A percentile compares a stretch with the other conserved stretches of the same genome.
Evolutionary conservation across 1,140 invertebrate genomes (phyloP).

Genomic region (Trachelipus rathkii): DNA sequence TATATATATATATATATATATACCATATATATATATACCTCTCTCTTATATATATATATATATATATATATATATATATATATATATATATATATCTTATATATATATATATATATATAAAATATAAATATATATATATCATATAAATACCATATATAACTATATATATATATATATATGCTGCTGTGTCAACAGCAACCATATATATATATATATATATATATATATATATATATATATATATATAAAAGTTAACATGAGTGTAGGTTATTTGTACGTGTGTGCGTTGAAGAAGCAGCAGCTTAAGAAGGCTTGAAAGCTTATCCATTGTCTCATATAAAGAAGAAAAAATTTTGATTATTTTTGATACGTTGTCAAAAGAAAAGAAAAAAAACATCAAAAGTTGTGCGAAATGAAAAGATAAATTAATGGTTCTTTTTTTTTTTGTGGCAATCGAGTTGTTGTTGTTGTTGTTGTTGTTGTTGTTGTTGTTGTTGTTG

Average conservation of each 20-base stretch:
- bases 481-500: too few species aligned
- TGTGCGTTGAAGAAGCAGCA: too few species aligned
- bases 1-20: too few species aligned
- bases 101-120: not conserved
- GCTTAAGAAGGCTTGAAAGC: not conserved
- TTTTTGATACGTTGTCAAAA: not conserved
- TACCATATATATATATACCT: too few species aligned
- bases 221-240: not conserved
- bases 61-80: conserved; percentile 6
- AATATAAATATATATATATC: not conserved
- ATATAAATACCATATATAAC: too few species aligned
- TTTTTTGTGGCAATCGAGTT: too few species aligned
- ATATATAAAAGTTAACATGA: too few species aligned
- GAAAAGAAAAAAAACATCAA: not conserved
- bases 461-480: too few species aligned
- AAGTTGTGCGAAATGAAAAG: not conserved
- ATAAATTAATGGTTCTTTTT: too few species aligned
- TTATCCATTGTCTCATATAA: not conserved
- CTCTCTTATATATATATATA: too few species aligned
- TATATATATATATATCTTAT: not conserved
- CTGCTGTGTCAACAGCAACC: too few species aligned
- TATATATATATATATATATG: conserved; percentile 16
- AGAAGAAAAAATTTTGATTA: not conserved
- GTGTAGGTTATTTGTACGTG: too few species aligned
- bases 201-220: conserved; percentile 20